Evolutionary conservation across 2,888 invertebrate species (phyloP).

Genomic region (Microdon myrmicae): DNA sequence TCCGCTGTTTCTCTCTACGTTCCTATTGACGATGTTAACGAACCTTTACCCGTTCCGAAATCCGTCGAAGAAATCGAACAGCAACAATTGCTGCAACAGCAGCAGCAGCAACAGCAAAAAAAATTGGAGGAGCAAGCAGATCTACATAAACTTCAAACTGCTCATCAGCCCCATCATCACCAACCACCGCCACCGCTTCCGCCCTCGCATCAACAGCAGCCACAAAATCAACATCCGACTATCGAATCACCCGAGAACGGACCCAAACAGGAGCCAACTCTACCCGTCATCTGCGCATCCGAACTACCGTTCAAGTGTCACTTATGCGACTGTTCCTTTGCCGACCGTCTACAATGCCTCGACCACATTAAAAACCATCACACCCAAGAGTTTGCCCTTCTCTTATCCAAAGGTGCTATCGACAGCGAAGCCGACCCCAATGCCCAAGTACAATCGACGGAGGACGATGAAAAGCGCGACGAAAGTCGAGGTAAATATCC

Average conservation of each 20-base stretch:
- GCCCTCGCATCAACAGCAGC: constrained; percentile 46
- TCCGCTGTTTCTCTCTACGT: constrained; percentile 67
- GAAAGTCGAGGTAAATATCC: constrained; percentile 84
- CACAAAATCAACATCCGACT: constrained; percentile 2
- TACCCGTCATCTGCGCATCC: constrained; percentile 64
- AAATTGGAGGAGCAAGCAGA: constrained; percentile 53
- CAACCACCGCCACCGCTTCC: constrained; percentile 58
- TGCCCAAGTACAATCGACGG: constrained; percentile 60
- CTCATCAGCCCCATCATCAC: constrained; percentile 61
- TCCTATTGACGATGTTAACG: constrained; percentile 67
- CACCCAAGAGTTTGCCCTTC: constrained; percentile 79
- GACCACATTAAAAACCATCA: constrained; percentile 84
- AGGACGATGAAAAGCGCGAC: constrained; percentile 72
- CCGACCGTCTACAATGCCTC: constrained; percentile 81
- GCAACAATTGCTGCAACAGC: constrained; percentile 59
- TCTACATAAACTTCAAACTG: constrained; percentile 53
- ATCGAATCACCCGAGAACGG: not conserved
- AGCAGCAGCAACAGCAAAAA: constrained; percentile 58
- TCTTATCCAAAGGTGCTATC: constrained; percentile 84
- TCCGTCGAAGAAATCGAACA: constrained; percentile 64
- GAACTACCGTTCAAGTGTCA: constrained; percentile 92
- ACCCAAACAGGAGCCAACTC: constrained; percentile 22
- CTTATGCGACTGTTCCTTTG: constrained; percentile 88
- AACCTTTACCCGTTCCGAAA: constrained; percentile 64
- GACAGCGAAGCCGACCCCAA: constrained; percentile 69